Evolutionary conservation across 2,888 invertebrate genomes (phyloP), one percentile per base, ranked within the genome.

Genomic region (Trachelus stipa): DNA sequence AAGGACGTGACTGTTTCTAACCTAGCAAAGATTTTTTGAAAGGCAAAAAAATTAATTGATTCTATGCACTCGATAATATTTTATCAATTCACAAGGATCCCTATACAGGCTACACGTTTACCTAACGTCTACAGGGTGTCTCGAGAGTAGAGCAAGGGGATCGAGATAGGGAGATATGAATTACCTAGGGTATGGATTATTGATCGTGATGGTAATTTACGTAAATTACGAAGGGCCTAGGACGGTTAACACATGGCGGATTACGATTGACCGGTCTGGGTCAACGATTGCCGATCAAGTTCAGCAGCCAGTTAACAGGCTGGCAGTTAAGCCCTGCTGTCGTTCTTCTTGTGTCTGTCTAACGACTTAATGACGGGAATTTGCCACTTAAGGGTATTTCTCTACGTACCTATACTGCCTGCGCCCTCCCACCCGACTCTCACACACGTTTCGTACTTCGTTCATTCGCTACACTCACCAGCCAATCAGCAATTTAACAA

Each of bases 321-420:
- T 83, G 83, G 82, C 85, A 81, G 86, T 85, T 87, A 83, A 79
- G 84, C 56, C 83, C 84, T 83, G 86, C 83, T 87, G 88, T 87
- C 85, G 83, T 86, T 30, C 34, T 34, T 30, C 74, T 56, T 56
- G 35, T 12, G 11, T 34, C 81, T 83, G 81, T 81, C 87, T 89
- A 90, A 90, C 89, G 86, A 90, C 90, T 88, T 90, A 90, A 90
- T 90, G 90, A 90, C 89, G 87, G 89, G 87, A 89, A 89, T 90
- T 86, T 87, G 83, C 89, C 87, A 89, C 88, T 90, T 90, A 88
- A 82, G 82, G 79, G 81, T 83, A 83, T 84, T 84, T 30, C 56
- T n/a, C 35, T 83, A 81, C 82, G 83, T 83, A 81, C 82, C 76
- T 30, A 56, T 56, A 56, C 56, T 74, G 73, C 40, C 74, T 56